Base-by-base conservation (phyloP, 2,797 vertebrate species). In the Anolis apletophallus region DNA sequence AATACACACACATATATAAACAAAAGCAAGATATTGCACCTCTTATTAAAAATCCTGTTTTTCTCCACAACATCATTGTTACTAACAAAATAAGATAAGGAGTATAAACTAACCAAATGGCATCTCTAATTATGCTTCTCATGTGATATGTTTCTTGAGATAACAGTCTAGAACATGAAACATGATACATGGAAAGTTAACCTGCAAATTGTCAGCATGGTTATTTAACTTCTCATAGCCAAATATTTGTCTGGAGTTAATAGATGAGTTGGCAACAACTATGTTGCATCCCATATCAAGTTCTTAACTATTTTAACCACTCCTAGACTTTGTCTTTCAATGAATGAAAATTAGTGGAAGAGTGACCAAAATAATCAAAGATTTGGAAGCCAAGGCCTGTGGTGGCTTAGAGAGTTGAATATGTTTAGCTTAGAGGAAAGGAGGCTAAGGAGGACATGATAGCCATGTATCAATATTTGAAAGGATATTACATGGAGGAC, bases 1-100 rank as follows among this genome's bases (percentile, higher is more conserved):
- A 16, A 8, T 16, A 69, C 8, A 5, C 7, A 46, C 5, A n/a
- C n/a, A n/a, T n/a, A n/a, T n/a, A 59, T 57, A 76, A 19, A 32
- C 14, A 9, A 89, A 79, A 87, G 32, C 57, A 26, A 74, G 0
- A 74, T 87, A 85, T 85, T 29, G 79, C 0, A 52, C 34, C 21
- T 2, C 77, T 46, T 59, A 73, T 0, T 0, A 14, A 68, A 19
- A 12, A n/a, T 67, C 1, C 21, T 0, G 0, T 46, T 46, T 1
- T n/a, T n/a, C 55, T 11, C 32, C 23, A 16, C 3, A 9, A n/a
- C n/a, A n/a, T 5, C 4, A 19, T 46, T 73, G 21, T 26, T 83
- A 9, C 17, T 80, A 55, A 55, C n/a, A n/a, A n/a, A 80, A 8
- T 40, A 61, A 80, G 32, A 82, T 17, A 21, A 64, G 12, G 40